Conservation (phyloP, 64 coral and sea anemone species). For the Actinia equina region DNA sequence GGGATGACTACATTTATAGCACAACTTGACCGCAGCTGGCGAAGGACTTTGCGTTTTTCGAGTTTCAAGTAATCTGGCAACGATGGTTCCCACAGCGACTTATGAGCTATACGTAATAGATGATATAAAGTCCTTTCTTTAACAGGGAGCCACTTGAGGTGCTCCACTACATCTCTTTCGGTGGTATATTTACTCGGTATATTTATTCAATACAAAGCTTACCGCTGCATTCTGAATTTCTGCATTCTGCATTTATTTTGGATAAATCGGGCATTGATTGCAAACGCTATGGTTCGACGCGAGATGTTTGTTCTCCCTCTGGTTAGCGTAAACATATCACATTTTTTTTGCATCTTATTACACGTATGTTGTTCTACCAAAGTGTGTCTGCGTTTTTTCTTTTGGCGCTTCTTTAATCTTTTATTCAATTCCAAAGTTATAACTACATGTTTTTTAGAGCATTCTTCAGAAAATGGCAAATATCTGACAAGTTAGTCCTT, state of each 20-base stretch:
- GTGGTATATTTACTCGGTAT: background rate
- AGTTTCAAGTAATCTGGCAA: slow-evolving; percentile 26
- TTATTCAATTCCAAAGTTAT: no score
- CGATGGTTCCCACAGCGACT: slow-evolving; percentile 3
- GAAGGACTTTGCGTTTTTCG: background rate
- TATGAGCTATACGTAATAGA: background rate
- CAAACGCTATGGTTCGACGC: no score
- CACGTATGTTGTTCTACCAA: no score
- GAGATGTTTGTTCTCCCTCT: no score
- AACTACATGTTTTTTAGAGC: no score
- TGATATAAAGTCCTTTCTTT: background rate
- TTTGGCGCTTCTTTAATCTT: no score
- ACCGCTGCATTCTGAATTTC: slow-evolving; percentile 48
- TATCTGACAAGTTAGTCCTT: no score
- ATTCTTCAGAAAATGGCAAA: no score
- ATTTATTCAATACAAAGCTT: slow-evolving; percentile 27
- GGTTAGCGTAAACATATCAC: no score
- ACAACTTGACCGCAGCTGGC: slow-evolving; percentile 8
- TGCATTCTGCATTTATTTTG: background rate
- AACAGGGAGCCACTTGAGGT: slow-evolving; percentile 41
- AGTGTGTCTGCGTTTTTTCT: no score
- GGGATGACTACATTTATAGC: background rate
- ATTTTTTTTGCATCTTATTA: no score
- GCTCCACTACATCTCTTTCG: slow-evolving; percentile 28
- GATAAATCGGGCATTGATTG: no score